Conservation (phyloP, 2,888 invertebrate species). For the Lordiphosa andalusiaca region DNA sequence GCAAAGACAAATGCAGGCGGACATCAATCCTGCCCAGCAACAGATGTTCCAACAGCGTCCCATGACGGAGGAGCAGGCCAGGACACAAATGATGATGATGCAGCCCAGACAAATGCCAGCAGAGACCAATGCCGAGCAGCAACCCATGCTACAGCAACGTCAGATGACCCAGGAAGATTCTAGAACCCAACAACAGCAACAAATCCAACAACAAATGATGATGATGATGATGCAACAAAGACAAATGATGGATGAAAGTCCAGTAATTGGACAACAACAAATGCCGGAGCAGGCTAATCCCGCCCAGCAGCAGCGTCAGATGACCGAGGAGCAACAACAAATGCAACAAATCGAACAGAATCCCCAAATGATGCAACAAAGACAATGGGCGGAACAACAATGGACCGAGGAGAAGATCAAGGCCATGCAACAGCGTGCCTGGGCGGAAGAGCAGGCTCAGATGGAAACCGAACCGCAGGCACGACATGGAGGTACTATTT, state of each 20-base stretch:
- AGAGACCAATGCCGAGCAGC: conserved; percentile 1
- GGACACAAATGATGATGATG: conserved; percentile 6
- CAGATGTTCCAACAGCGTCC: conserved; percentile 15
- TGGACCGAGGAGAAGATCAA: conserved; percentile 33
- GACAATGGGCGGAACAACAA: conserved; percentile 23
- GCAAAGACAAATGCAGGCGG: not conserved
- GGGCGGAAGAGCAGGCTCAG: not conserved
- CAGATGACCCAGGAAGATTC: conserved; percentile 29
- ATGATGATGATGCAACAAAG: not conserved
- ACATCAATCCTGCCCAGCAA: not conserved
- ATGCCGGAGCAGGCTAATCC: conserved; percentile 6
- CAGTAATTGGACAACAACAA: too few relatives aligned
- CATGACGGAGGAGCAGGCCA: conserved; percentile 26
- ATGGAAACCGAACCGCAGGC: conserved; percentile 59
- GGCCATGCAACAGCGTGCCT: conserved; percentile 14
- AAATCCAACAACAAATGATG: conserved; percentile 11
- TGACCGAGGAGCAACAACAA: not conserved
- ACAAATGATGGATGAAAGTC: conserved; percentile 14
- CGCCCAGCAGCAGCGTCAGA: conserved; percentile 10
- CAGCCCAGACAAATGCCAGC: conserved; percentile 17
- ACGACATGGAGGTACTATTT: conserved; percentile 22
- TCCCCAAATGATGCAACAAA: conserved; percentile 19
- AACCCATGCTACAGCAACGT: conserved; percentile 11
- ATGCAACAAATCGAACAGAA: not conserved
- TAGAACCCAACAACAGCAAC: conserved; percentile 13